These are phyloP conservation scores for Varanus salvator DNA, from an alignment of 2,113 vertebrate genomes.

Conservation along the genomic window DNA sequence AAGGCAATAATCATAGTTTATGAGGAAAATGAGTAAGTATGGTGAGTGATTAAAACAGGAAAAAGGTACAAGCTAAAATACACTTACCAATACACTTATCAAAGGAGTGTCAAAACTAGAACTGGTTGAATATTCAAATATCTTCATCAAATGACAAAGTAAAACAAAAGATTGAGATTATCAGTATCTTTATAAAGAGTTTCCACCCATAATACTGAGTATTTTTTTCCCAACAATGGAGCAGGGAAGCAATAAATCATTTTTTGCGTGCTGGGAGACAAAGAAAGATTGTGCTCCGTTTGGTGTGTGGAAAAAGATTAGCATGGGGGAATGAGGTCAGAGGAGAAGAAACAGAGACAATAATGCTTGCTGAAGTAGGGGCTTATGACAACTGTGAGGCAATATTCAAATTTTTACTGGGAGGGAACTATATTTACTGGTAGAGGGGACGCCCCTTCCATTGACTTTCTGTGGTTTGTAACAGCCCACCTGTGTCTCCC, in stretches of 20 bases:
- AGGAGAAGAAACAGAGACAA: conserved; percentile 12
- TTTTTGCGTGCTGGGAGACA: conserved; percentile 22
- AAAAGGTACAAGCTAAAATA: conserved; percentile 35
- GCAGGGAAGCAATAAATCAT: conserved; percentile 31
- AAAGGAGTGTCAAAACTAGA: background rate
- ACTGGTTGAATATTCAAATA: background rate
- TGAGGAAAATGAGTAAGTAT: conserved; percentile 34
- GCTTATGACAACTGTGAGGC: background rate
- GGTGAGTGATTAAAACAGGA: conserved; percentile 37
- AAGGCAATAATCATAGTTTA: conserved; percentile 22
- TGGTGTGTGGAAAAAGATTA: conserved; percentile 22
- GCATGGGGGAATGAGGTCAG: conserved; percentile 26
- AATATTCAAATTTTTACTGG: background rate
- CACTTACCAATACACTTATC: background rate
- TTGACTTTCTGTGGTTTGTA: background rate
- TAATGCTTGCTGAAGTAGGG: conserved; percentile 3
- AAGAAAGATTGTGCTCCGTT: conserved; percentile 23
- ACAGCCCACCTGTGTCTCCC: background rate
- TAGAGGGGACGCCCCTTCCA: no score
- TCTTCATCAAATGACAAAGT: background rate
- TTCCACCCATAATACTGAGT: background rate
- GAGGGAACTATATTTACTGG: background rate
- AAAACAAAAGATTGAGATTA: background rate
- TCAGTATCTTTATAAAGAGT: conserved; percentile 12
- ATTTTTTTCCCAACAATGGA: background rate